phyloP scores from a whole-genome alignment of 2,797 vertebrate genomes.

The Euthynnus affinis region DNA sequence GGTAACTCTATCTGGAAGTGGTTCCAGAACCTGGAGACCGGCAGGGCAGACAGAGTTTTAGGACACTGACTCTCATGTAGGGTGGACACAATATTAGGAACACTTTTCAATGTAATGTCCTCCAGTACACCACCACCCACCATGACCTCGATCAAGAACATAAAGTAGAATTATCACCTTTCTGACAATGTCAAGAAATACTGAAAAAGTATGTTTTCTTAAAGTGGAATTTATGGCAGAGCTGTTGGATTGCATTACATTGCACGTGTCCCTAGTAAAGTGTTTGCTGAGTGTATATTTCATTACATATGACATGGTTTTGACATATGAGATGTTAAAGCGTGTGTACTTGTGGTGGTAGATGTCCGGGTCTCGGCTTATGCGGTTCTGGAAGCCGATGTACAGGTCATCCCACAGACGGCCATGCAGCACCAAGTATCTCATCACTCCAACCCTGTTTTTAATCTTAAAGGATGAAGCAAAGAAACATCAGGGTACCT shows the following conservation, averaged over 20 bases:
- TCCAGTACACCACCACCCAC: too few relatives aligned
- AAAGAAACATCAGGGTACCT: not conserved
- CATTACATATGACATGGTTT: not conserved
- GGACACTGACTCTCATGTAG: not conserved
- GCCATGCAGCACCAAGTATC: slow-evolving; percentile 83
- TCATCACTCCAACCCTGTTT: slow-evolving; percentile 85
- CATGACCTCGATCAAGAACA: too few relatives aligned
- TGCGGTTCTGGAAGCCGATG: slow-evolving; percentile 89
- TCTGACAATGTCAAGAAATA: too few relatives aligned
- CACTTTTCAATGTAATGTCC: too few relatives aligned
- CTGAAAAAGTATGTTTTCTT: too few relatives aligned
- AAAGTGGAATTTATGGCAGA: too few relatives aligned
- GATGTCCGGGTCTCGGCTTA: slow-evolving; percentile 86
- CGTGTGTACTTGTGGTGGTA: slow-evolving; percentile 87
- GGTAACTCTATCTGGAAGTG: slow-evolving; percentile 88
- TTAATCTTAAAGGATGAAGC: slow-evolving; percentile 73
- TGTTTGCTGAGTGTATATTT: not conserved
- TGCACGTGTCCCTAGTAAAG: too few relatives aligned
- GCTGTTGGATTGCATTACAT: too few relatives aligned
- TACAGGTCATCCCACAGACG: slow-evolving; percentile 89
- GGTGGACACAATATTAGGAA: too few relatives aligned
- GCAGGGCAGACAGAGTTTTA: slow-evolving; percentile 38
- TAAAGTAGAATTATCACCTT: too few relatives aligned
- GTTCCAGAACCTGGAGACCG: slow-evolving; percentile 86
- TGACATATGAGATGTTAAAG: not conserved